Conservation (phyloP, 2,797 vertebrate species). For the Thamnophis elegans region DNA sequence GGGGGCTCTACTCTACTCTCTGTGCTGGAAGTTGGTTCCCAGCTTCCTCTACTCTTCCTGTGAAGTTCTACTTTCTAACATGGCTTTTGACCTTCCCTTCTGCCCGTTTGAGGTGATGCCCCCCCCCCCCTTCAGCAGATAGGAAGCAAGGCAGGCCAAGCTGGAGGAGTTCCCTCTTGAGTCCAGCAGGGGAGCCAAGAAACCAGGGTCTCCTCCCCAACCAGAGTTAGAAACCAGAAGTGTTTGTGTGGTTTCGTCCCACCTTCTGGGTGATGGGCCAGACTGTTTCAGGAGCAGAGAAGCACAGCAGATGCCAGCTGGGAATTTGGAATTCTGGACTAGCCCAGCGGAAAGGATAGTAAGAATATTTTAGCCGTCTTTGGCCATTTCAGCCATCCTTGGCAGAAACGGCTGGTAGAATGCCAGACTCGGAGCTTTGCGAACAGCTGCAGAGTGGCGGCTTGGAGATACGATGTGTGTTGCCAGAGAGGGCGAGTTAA, state of each 20-base stretch:
- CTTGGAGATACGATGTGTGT: background rate
- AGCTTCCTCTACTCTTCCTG: background rate
- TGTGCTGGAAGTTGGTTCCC: too few species aligned
- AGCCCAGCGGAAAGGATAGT: background rate
- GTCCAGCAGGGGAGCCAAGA: accelerated
- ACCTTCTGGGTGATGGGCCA: background rate
- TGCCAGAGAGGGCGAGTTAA: background rate
- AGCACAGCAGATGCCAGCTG: background rate
- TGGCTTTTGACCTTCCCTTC: background rate
- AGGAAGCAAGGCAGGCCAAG: accelerated
- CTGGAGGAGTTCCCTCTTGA: accelerated
- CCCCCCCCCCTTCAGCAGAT: background rate
- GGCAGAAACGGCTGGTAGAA: background rate
- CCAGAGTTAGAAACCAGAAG: background rate
- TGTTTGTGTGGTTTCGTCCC: too few species aligned
- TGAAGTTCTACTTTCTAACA: background rate
- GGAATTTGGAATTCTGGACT: background rate
- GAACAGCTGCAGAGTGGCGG: background rate
- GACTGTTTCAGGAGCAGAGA: background rate
- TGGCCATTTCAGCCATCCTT: background rate
- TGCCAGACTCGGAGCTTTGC: background rate
- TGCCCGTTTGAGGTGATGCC: too few species aligned
- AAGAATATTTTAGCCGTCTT: background rate
- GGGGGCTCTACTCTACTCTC: too few species aligned
- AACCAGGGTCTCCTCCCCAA: background rate